A percentile compares a stretch with the other conserved stretches of the same genome.
phyloP scores from a whole-genome alignment of 2,888 invertebrate genomes.

The Amphimallon solstitiale region DNA sequence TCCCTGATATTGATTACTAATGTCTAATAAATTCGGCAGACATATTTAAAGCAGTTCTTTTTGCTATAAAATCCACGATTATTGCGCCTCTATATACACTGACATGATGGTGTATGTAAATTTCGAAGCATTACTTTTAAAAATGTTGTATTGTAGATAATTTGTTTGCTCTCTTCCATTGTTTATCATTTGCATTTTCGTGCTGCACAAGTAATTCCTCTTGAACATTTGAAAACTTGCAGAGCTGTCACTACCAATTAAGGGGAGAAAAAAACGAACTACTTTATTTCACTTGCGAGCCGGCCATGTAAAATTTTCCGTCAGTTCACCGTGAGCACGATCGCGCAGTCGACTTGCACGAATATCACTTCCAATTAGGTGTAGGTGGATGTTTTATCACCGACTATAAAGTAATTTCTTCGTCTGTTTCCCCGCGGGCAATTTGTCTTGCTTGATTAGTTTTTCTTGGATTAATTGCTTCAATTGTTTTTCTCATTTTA shows the following conservation, averaged over 20 bases:
- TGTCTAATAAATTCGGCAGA: no score
- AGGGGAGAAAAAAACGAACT: neutral
- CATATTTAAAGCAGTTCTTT: no score
- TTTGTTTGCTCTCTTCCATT: no score
- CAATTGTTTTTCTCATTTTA: constrained; percentile 62
- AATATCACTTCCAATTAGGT: constrained; percentile 57
- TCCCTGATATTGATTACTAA: no score
- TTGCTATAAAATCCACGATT: no score
- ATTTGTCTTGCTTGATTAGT: constrained; percentile 66
- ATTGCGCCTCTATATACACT: no score
- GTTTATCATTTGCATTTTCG: no score
- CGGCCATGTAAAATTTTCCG: neutral
- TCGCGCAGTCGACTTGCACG: constrained; percentile 34
- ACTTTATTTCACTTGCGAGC: neutral
- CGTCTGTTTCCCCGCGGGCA: constrained; percentile 56
- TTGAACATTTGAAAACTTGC: no score
- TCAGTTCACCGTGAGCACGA: neutral
- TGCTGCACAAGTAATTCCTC: no score
- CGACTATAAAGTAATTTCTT: constrained; percentile 63
- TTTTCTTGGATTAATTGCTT: constrained; percentile 65
- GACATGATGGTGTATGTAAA: no score
- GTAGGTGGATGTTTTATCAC: constrained; percentile 64
- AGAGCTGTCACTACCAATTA: neutral
- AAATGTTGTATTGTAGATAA: no score
- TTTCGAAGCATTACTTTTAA: no score